phyloP scores from a whole-genome alignment of 2,888 invertebrate genomes.

The Lumbricus terrestris region DNA sequence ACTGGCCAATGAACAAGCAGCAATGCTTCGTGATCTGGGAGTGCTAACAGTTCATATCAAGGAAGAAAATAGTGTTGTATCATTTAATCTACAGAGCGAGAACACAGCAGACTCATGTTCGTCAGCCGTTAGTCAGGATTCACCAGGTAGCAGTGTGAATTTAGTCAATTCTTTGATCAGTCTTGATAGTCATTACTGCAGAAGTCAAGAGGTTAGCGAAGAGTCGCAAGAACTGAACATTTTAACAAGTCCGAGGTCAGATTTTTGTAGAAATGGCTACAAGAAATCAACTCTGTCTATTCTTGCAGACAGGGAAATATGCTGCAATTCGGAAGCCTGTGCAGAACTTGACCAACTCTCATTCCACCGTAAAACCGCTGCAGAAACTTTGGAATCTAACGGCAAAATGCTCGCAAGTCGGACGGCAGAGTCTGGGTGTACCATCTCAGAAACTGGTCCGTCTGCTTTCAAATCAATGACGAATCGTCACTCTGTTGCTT shows the following conservation, averaged over 20 bases:
- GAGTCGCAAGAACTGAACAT: not conserved
- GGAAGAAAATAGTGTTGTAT: not conserved
- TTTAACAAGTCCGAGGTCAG: not conserved
- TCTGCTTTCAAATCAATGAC: not conserved
- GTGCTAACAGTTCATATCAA: not conserved
- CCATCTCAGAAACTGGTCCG: not conserved
- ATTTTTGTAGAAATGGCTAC: not conserved
- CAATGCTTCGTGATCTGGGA: constrained; percentile 12
- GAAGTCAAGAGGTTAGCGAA: not conserved
- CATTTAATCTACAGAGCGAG: not conserved
- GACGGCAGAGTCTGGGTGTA: not conserved
- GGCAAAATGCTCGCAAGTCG: not conserved
- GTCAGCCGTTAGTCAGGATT: not conserved
- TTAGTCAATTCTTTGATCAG: not conserved
- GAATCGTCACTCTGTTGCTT: not conserved
- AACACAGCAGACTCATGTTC: not conserved
- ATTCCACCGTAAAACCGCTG: not conserved
- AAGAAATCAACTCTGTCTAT: not conserved
- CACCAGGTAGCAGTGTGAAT: not conserved
- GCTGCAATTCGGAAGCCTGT: not conserved
- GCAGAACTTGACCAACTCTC: not conserved
- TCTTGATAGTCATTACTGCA: constrained; percentile 3
- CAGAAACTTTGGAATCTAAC: not conserved
- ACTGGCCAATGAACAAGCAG: constrained; percentile 66
- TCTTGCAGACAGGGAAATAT: not conserved